Base-by-base conservation (phyloP, 2,797 vertebrate genomes). In the Ciconia nigra region DNA sequence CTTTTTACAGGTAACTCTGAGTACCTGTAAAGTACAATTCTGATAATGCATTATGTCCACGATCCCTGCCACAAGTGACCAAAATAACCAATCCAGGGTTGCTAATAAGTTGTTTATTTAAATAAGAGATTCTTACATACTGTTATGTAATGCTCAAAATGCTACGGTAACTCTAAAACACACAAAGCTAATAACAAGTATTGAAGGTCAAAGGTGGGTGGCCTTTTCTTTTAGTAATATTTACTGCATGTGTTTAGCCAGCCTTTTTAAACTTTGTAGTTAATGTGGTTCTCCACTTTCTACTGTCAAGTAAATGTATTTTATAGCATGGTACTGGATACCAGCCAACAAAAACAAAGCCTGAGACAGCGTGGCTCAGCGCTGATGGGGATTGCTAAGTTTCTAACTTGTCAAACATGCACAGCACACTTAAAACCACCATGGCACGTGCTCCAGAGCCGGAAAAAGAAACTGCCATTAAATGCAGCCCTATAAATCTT, bases 241-340 rank as follows among this genome's bases (percentile, higher is more conserved):
- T 98, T 98, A 98, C 91, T 96, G 95, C 93, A 87, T 95, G 92
- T 97, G 97, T 98, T 98, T 98, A 97, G 95, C 96, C 96, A 98
- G 95, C 39, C 92, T 97, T 97, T 95, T 94, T n/a, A 97, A 97
- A 97, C 95, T 97, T 72, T 91, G 88, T 82, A 93, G 94, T 92
- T 98, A 98, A 98, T 97, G 96, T 80, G 74, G 95, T 91, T 97
- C 96, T 95, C 89, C 92, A 97, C 96, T 98, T 95, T 94, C 93
- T 97, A 91, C 96, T 98, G 98, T 98, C 97, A 98, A 96, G 96
- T 94, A 98, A 98, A 97, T 88, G 97, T 98, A 97, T 97, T 97
- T 97, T 97, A 96, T 67, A 96, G 97, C 96, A 96, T 96, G 96
- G 96, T 92, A 97, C 92, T 98, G 98, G 97, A 97, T 65, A 93